Conservation (phyloP, 1,140 invertebrate genomes). For the Andrena cerasifolii region DNA sequence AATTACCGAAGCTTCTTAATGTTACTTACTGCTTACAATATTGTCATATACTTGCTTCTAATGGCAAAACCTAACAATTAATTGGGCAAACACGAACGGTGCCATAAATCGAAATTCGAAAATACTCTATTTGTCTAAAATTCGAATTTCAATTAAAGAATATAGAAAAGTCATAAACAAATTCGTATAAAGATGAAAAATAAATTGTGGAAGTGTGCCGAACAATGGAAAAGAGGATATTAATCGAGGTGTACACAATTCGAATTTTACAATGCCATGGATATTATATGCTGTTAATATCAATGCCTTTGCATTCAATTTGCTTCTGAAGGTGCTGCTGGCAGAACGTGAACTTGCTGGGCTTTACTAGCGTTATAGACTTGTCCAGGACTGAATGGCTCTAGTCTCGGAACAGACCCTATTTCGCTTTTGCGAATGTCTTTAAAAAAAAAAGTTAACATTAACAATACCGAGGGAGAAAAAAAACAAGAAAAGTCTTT, state of each 20-base stretch:
- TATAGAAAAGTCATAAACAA: conserved; percentile 30
- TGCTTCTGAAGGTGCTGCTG: conserved; percentile 78
- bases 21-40: conserved; percentile 40
- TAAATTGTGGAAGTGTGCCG: conserved; percentile 24
- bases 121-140: conserved; percentile 33
- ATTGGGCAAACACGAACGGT: conserved; percentile 9
- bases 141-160: conserved; percentile 46
- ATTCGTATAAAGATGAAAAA: conserved; percentile 11
- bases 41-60: conserved; percentile 52
- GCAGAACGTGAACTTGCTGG: conserved; percentile 93
- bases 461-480: conserved; percentile 23
- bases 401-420: conserved; percentile 85
- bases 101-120: conserved; percentile 32
- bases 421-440: conserved; percentile 76
- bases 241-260: conserved; percentile 23
- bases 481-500: conserved; percentile 5
- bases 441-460: conserved; percentile 64
- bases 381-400: conserved; percentile 93
- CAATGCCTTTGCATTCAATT: conserved; percentile 50
- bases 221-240: conserved; percentile 14
- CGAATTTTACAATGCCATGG: conserved; percentile 19
- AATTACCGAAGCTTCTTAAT: conserved; percentile 19
- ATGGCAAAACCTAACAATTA: conserved; percentile 38
- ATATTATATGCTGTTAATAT: conserved; percentile 43
- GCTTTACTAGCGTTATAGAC: conserved; percentile 95